These are phyloP conservation scores for Yponomeuta evonymella DNA, from an alignment of 2,888 invertebrate genomes.

Conservation along the genomic window DNA sequence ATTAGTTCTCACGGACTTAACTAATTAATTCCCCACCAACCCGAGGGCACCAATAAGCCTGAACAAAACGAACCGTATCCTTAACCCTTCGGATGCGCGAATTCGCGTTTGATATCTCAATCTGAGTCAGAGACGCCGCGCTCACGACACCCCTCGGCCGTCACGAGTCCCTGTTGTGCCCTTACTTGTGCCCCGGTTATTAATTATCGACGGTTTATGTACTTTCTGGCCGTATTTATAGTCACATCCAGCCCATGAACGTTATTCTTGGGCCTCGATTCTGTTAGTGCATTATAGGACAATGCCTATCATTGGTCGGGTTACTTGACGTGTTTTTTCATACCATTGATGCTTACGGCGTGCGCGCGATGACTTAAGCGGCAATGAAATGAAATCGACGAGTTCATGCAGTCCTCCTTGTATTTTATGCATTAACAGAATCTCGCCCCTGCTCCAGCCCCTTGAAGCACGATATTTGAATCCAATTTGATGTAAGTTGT, in stretches of 20 bases:
- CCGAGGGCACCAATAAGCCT: neutral
- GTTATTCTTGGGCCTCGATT: too few species aligned
- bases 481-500: too few species aligned
- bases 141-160: conserved; percentile 74
- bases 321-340: too few species aligned
- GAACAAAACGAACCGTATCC: conserved; percentile 15
- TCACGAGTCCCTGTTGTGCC: conserved; percentile 45
- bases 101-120: conserved; percentile 70
- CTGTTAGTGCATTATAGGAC: too few species aligned
- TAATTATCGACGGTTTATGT: conserved; percentile 18
- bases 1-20: neutral
- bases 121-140: conserved; percentile 70
- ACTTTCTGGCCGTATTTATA: conserved; percentile 14
- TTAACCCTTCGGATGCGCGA: conserved; percentile 43
- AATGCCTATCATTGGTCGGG: too few species aligned
- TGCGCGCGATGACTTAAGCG: too few species aligned
- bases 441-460: too few species aligned
- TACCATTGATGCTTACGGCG: too few species aligned
- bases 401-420: too few species aligned
- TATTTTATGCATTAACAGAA: too few species aligned
- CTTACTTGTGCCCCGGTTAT: conserved; percentile 19
- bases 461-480: too few species aligned
- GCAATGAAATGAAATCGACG: too few species aligned
- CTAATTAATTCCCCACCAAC: neutral
- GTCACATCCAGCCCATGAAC: neutral